These are phyloP conservation scores for Poecilobothrus nobilitatus DNA, from an alignment of 2,888 invertebrate genomes.

Conservation along the genomic window DNA sequence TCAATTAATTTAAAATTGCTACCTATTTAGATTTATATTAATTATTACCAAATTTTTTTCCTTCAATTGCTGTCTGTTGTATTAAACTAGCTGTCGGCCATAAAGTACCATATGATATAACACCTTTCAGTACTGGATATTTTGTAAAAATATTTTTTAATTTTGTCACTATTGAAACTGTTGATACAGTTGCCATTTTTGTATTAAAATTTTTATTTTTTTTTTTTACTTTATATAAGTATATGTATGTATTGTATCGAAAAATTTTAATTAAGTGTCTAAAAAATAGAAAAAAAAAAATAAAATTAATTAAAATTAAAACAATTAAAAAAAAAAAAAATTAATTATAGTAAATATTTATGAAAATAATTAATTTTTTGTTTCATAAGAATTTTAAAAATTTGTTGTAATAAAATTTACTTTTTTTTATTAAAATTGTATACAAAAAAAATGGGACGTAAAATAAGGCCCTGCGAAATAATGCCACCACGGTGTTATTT, in stretches of 20 bases:
- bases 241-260: too few relatives aligned
- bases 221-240: background rate
- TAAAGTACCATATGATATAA: conserved; percentile 56
- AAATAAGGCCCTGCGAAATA: too few relatives aligned
- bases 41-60: conserved; percentile 51
- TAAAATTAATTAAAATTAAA: background rate
- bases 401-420: too few relatives aligned
- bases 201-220: background rate
- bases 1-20: too few relatives aligned
- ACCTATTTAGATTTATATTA: too few relatives aligned
- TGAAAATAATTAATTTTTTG: too few relatives aligned
- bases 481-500: too few relatives aligned
- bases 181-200: background rate
- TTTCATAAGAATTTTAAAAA: too few relatives aligned
- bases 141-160: conserved; percentile 24
- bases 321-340: background rate
- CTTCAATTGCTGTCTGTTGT: conserved; percentile 58
- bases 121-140: conserved; percentile 48
- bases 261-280: background rate
- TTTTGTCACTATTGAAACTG: conserved; percentile 19
- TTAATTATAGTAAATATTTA: too few relatives aligned
- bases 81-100: conserved; percentile 68
- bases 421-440: too few relatives aligned
- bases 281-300: background rate
- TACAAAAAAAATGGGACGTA: too few relatives aligned